Base-by-base conservation (phyloP, 2,113 vertebrate genomes). In the Rhipidura dahli region DNA sequence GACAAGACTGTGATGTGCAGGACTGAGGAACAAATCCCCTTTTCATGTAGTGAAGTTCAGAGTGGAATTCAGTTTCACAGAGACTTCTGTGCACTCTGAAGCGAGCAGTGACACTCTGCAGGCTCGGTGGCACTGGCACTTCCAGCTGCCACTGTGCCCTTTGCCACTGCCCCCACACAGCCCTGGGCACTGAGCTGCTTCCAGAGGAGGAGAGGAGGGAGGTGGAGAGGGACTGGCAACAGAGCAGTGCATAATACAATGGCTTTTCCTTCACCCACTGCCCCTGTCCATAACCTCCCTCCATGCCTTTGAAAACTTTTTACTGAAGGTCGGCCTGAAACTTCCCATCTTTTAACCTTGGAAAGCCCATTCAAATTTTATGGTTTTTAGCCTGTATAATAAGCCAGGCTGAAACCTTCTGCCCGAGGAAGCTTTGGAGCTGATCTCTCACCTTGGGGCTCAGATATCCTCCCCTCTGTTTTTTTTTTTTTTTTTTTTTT, bases 341-440 rank as follows among this genome's bases (percentile, higher is more conserved):
- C 31, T 21, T 71, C 57, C 65, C 53, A 39, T 76, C 84, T 91
- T 92, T 87, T 76, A 65, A 83, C 85, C 79, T 73, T 20, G 47
- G 78, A 68, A 79, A 82, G 63, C 47, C 53, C 84, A 83, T 91
- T 95, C 70, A 90, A 91, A 91, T 95, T 72, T 87, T 45, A 19
- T 60, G 53, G 76, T 61, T 93, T 93, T 70, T 73, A 83, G 89
- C 68, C 80, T n/a, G 26, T 40, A 20, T 70, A 80, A 86, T 66
- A 87, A 90, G 71, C 28, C 71, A 65, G 81, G 84, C 22, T 0
- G 4, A 77, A 54, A 57, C 31, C 66, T 54, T 28, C 23, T n/a
- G 54, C 63, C 47, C 11, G 18, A 50, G 64, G 42, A 79, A 88
- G 53, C 54, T 85, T 77, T 83, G 85, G 82, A 76, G 42, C 45